Base-by-base conservation (phyloP, 2,797 vertebrate genomes). In the Hydrophis major region DNA sequence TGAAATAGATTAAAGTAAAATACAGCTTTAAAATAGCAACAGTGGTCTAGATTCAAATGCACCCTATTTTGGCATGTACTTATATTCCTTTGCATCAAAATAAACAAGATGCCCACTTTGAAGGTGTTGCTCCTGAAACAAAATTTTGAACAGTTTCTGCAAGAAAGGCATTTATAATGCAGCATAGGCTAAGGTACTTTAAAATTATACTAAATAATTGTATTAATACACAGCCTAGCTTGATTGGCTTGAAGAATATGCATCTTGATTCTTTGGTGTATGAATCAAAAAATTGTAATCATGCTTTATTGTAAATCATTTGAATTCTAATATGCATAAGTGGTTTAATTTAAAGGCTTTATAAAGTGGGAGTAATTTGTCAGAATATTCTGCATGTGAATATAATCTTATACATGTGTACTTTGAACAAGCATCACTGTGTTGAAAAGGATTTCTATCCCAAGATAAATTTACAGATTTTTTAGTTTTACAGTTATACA, bases 1-100 rank as follows among this genome's bases (percentile, higher is more conserved):
- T 20, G 18, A 88, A 22, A 91, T 50, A 95, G 93, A 96, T 96
- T 94, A 97, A 95, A 13, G 32, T 37, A 90, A 37, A 94, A 92
- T 6, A 87, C 1, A 14, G 74, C 47, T 0, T 92, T 13, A 83
- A 28, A 92, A 42, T 66, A 90, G 18, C 28, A 2, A 2, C 16
- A 83, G n/a, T 94, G 14, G 11, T 20, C 78, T 22, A 42, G 18
- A 32, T 87, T 8, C 11, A 91, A 53, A 61, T 25, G 2, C 55
- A 50, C 14, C 11, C 37, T 91, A 18, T 47, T 60, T 87, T 47
- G 53, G 28, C 13, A 92, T 87, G 20, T 37, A 87, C 10, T 14
- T 59, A 28, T 11, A 59, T 47, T 78, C 50, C 63, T 56, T 78
- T 13, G 13, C 11, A 55, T 6, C 2, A 2, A 53, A 57, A 14